These are phyloP conservation scores for Oncorhynchus kisutch DNA, from an alignment of 2,113 vertebrate species.

Conservation along the genomic window DNA sequence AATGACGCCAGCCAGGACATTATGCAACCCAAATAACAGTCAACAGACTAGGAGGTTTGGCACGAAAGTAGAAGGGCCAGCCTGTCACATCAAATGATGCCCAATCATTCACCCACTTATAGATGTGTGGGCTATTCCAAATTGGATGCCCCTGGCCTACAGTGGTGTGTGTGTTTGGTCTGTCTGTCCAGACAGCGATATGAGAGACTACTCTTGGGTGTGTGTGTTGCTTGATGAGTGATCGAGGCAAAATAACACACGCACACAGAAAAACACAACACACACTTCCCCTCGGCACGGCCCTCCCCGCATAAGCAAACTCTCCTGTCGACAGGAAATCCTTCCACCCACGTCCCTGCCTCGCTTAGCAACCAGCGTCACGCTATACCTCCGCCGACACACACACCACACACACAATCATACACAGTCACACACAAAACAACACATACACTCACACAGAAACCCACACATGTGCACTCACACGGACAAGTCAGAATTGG, in stretches of 20 bases:
- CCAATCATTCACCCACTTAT: constrained; percentile 15
- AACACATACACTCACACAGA: constrained; percentile 20
- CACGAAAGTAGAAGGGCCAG: background rate
- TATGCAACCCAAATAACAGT: constrained; percentile 56
- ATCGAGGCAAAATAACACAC: background rate
- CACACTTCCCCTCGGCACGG: constrained; percentile 23
- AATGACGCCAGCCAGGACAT: constrained; percentile 34
- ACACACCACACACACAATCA: constrained; percentile 34
- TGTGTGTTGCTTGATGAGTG: background rate
- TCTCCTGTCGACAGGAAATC: constrained; percentile 75
- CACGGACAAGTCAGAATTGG: background rate
- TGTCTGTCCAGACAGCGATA: background rate
- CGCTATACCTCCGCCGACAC: constrained; percentile 55
- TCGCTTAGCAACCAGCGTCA: constrained; percentile 69
- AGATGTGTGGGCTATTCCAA: background rate
- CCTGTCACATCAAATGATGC: constrained; percentile 43
- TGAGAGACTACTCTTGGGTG: background rate
- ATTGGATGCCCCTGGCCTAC: constrained; percentile 17
- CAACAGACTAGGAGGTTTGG: constrained; percentile 38
- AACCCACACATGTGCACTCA: constrained; percentile 13
- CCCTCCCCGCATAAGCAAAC: constrained; percentile 46
- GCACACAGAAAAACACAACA: constrained; percentile 16
- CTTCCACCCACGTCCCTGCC: constrained; percentile 71
- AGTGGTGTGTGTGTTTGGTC: background rate
- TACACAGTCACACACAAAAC: constrained; percentile 3